Evolutionary conservation across 2,888 invertebrate genomes (phyloP), one percentile per base, ranked within the genome.

Genomic region (Cosmopolites sordidus): DNA sequence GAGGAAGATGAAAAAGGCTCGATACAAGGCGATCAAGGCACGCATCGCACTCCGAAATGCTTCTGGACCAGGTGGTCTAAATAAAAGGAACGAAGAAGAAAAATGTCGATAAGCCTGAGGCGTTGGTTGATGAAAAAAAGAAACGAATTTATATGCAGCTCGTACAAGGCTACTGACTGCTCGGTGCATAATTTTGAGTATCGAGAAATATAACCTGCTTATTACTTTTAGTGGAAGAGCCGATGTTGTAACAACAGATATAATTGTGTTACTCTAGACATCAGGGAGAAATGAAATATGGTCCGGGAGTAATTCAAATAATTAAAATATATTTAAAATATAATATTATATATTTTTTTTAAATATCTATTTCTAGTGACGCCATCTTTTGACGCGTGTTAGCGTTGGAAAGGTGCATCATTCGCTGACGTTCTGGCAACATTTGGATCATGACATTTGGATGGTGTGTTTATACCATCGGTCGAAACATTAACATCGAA

Each of bases 101-200:
- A 33, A 12, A 11, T 11, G 5, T 27, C 27, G 33, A 33, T 12
- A 11, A 4, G 33, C 33, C 11, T 33, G 5, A n/a, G 12, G 33
- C 33, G 33, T n/a, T n/a, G 5, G 33, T 4, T 12, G 22, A 12
- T 9, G 12, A 49, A 49, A 49, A 49, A 49, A 27, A 22, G 33
- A 27, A 41, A 37, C 39, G 43, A 38, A 49, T 49, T 49, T 49
- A 38, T 43, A 49, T 38, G 43, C 27, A 43, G 42, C 27, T 33
- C 38, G 49, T 16, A 43, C 18, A 49, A 43, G 49, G 43, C 49
- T 49, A 49, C 49, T 43, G 49, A 49, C 37, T 18, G 48, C 33
- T 48, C 33, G 41, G 33, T 48, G 33, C 18, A 48, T 42, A 48
- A 48, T 48, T 42, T 48, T 42, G 42, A 48, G 33, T 48, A 30